Conservation (phyloP, 2,113 vertebrate genomes). For the Scytalopus superciliaris region DNA sequence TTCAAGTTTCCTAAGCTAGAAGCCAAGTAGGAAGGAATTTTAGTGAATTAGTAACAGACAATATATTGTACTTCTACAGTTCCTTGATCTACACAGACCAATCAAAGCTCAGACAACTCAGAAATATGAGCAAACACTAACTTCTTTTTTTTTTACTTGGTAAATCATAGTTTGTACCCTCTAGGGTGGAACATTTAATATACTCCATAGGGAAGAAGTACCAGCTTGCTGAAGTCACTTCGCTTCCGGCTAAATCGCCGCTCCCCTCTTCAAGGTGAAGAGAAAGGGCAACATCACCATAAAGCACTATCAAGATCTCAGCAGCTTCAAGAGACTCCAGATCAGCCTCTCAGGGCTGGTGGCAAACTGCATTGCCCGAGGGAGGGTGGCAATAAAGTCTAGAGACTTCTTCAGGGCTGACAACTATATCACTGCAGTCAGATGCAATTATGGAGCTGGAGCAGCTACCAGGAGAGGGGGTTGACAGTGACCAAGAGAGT, state of each 20-base stretch:
- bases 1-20: neutral
- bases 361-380: conserved; percentile 8
- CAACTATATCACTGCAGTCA: conserved; percentile 19
- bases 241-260: neutral
- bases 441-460: conserved; percentile 9
- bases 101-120: neutral
- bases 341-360: conserved; percentile 13
- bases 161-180: neutral
- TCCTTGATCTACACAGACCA: neutral
- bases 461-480: neutral
- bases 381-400: neutral
- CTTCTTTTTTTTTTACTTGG: neutral
- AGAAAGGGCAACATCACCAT: conserved; percentile 11
- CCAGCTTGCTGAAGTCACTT: neutral
- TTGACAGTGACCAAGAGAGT: conserved; percentile 28
- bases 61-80: neutral
- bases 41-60: neutral
- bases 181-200: neutral
- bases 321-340: conserved; percentile 18
- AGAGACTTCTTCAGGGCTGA: conserved; percentile 1
- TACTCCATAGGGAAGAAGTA: neutral
- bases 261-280: conserved; percentile 27
- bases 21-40: neutral
- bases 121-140: neutral
- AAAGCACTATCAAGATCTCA: conserved; percentile 19